Base-by-base conservation (phyloP, 2,888 invertebrate genomes). In the Terebella lapidaria region DNA sequence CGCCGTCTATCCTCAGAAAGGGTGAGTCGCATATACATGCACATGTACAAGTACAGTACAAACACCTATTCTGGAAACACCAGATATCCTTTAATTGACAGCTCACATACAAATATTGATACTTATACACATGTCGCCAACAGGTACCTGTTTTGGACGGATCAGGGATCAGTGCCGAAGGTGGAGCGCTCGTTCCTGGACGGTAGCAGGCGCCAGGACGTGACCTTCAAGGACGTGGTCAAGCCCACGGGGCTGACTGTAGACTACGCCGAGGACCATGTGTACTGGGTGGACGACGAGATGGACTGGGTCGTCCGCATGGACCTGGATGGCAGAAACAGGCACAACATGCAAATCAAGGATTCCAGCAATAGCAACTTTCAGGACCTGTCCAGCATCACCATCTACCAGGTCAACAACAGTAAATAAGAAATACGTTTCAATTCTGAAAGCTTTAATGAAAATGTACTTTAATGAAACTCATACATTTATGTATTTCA, bases 1-100 rank as follows among this genome's bases (percentile, higher is more conserved):
- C 10, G 75, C 73, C 1, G 71, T 77, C 18, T 63, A 75, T 64
- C 76, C 76, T 29, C 58, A 68, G 47, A 72, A 70, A 67, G 76
- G 76, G 77, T 77, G 60, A 2, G 63, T 59, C 18, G 22, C 20
- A n/a, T n/a, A n/a, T n/a, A n/a, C n/a, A n/a, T n/a, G n/a, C n/a
- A n/a, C n/a, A n/a, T 35, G n/a, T n/a, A n/a, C n/a, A n/a, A n/a
- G n/a, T n/a, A n/a, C n/a, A n/a, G n/a, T n/a, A n/a, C n/a, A n/a
- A n/a, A n/a, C n/a, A n/a, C n/a, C n/a, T n/a, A n/a, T n/a, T n/a
- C n/a, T n/a, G n/a, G n/a, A n/a, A n/a, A n/a, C n/a, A n/a, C n/a
- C n/a, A n/a, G n/a, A n/a, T n/a, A n/a, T n/a, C n/a, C n/a, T n/a
- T n/a, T n/a, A n/a, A n/a, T n/a, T n/a, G n/a, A n/a, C n/a, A n/a